Percentiles rank a stretch among this genome's conserved stretches.
phyloP scores from a whole-genome alignment of 2,888 invertebrate species.

The Aphodius sticticus region DNA sequence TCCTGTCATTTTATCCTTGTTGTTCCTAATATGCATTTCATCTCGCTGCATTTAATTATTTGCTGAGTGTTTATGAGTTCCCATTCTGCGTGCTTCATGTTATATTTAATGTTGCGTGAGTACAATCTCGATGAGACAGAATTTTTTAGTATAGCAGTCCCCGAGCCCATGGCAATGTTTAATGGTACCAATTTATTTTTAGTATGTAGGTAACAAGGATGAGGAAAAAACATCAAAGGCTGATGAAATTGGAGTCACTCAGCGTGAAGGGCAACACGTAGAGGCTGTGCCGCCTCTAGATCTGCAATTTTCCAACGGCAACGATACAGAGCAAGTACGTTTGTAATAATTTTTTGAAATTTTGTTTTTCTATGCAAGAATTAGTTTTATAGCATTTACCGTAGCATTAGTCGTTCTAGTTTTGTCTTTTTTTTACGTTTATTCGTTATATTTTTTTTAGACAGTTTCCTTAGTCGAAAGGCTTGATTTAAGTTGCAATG shows the following conservation, averaged over 20 bases:
- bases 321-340: slow-evolving; percentile 19
- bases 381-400: slow-evolving; percentile 11
- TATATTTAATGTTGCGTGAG: background rate
- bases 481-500: slow-evolving; percentile 54
- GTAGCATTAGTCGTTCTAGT: background rate
- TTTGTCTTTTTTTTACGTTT: slow-evolving; percentile 18
- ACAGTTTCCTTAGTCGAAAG: slow-evolving; percentile 54
- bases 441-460: slow-evolving; percentile 50
- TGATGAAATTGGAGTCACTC: background rate
- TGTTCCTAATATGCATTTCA: slow-evolving; percentile 42
- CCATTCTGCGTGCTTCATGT: slow-evolving; percentile 4
- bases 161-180: background rate
- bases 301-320: background rate
- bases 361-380: slow-evolving; percentile 11
- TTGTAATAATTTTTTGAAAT: background rate
- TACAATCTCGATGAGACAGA: background rate
- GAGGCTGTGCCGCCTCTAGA: background rate
- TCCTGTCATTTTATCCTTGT: slow-evolving; percentile 46
- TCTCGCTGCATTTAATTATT: slow-evolving; percentile 20
- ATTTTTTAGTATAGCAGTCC: background rate
- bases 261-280: background rate
- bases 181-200: background rate
- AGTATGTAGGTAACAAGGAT: background rate
- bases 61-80: slow-evolving; percentile 9
- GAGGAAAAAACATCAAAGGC: background rate